phyloP scores from a whole-genome alignment of 2,888 invertebrate species.

The Pollenia amentaria region DNA sequence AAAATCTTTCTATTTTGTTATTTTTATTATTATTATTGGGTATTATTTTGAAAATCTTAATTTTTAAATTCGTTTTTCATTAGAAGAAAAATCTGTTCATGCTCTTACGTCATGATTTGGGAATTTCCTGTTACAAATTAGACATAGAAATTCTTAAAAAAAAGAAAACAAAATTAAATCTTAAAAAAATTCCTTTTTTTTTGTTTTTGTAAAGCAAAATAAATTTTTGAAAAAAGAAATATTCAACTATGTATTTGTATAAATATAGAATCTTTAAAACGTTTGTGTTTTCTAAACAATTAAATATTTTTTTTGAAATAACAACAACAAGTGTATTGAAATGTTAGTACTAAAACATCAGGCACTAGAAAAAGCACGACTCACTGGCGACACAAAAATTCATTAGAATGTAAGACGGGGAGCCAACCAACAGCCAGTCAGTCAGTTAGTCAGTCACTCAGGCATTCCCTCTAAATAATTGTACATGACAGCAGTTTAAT shows the following conservation, averaged over 20 bases:
- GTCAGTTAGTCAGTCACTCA: conserved; percentile 20
- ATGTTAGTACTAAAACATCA: conserved; percentile 57
- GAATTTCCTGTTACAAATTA: conserved; percentile 74
- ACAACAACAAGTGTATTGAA: conserved; percentile 48
- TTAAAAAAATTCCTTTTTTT: background rate
- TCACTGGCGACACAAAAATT: conserved; percentile 65
- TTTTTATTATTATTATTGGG: background rate
- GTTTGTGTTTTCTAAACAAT: background rate
- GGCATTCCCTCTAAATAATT: conserved; percentile 59
- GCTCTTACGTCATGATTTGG: conserved; percentile 73
- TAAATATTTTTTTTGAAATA: conserved; percentile 33
- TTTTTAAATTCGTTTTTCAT: conserved; percentile 1
- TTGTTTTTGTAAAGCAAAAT: too few relatives aligned
- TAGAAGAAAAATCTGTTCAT: conserved; percentile 32
- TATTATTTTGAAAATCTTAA: background rate
- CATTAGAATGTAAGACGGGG: conserved; percentile 53
- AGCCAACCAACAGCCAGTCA: conserved; percentile 30
- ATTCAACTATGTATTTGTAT: too few relatives aligned
- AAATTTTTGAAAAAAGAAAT: background rate
- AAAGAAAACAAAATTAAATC: background rate
- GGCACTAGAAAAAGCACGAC: conserved; percentile 72
- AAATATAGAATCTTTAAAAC: background rate
- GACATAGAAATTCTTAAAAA: conserved; percentile 15
- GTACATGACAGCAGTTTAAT: conserved; percentile 32
- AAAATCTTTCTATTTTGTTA: background rate